Evolutionary conservation across 2,113 vertebrate species (phyloP).

Genomic region (Electrona antarctica): DNA sequence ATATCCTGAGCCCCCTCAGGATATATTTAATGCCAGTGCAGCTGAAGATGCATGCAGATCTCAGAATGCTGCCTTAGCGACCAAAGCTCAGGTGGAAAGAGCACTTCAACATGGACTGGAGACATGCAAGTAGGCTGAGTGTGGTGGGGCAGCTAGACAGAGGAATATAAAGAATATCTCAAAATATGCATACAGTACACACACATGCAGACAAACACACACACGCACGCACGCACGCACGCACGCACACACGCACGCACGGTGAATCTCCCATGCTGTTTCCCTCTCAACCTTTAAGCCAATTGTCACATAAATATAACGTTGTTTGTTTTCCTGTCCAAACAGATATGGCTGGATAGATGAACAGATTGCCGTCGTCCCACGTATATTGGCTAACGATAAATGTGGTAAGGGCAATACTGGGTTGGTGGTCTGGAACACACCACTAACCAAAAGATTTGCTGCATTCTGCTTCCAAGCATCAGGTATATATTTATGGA

Average conservation of each 20-base stretch:
- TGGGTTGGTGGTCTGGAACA: conserved; percentile 60
- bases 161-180: too few relatives aligned
- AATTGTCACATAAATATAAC: too few relatives aligned
- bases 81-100: conserved; percentile 56
- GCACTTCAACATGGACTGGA: conserved; percentile 66
- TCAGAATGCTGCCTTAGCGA: conserved; percentile 68
- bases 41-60: conserved; percentile 59
- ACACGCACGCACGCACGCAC: too few relatives aligned
- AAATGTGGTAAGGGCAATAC: conserved; percentile 58
- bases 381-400: conserved; percentile 38
- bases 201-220: too few relatives aligned
- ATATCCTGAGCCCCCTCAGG: conserved; percentile 13
- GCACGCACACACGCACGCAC: too few relatives aligned
- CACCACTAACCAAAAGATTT: conserved; percentile 5
- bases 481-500: conserved; percentile 56
- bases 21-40: conserved; percentile 66
- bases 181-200: too few relatives aligned
- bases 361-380: conserved; percentile 63
- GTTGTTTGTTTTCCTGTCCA: neutral
- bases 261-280: too few relatives aligned
- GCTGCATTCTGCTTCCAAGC: conserved; percentile 73
- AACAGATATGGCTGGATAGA: conserved; percentile 77
- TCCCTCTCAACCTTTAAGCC: too few relatives aligned
- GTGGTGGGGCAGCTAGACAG: neutral
- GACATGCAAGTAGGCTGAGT: conserved; percentile 72